Conservation (phyloP, 2,888 invertebrate genomes). For the Neoitamus cyanurus region DNA sequence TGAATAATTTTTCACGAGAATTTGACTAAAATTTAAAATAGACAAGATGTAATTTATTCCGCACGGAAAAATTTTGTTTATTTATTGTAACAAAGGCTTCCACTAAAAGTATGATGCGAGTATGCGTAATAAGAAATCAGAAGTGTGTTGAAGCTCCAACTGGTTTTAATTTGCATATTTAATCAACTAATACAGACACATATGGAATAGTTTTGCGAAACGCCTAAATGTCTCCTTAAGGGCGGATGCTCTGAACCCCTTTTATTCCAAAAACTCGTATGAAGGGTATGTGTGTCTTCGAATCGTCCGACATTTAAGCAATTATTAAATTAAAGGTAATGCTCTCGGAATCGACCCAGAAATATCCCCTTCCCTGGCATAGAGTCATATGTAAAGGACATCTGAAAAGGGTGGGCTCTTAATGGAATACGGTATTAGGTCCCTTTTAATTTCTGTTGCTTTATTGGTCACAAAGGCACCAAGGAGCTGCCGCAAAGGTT, state of each 20-base stretch:
- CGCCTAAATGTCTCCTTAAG: neutral
- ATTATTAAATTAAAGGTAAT: constrained; percentile 53
- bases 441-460: constrained; percentile 39
- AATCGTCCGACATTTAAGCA: constrained; percentile 48
- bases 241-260: neutral
- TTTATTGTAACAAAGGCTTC: too few species aligned
- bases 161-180: neutral
- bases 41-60: too few species aligned
- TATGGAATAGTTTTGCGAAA: neutral
- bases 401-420: constrained; percentile 8
- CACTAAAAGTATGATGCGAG: too few species aligned
- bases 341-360: constrained; percentile 49
- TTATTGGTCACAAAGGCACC: constrained; percentile 45
- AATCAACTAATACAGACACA: neutral
- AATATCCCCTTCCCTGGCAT: constrained; percentile 8
- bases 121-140: too few species aligned
- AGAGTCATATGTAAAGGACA: neutral
- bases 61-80: too few species aligned
- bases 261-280: neutral
- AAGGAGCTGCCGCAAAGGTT: constrained; percentile 37
- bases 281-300: neutral
- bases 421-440: constrained; percentile 27
- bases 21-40: too few species aligned
- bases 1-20: too few species aligned
- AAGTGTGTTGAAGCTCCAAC: neutral